A percentile compares a stretch with the other conserved stretches of the same genome.
phyloP scores from a whole-genome alignment of 2,797 vertebrate genomes.

The Coilia nasus region DNA sequence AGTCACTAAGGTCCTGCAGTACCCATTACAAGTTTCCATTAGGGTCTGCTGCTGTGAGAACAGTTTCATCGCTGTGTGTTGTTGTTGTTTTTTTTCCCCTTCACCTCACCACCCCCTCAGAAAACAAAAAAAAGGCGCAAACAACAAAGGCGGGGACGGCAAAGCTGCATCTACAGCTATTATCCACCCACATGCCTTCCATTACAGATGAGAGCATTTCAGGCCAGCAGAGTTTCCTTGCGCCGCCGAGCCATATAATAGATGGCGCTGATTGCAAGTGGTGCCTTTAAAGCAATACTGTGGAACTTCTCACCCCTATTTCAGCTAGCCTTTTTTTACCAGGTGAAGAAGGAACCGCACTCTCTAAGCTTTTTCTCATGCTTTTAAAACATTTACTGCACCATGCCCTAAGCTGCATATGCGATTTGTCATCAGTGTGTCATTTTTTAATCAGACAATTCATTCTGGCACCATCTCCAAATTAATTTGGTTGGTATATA shows the following conservation, averaged over 20 bases:
- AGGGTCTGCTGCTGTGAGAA: slow-evolving; percentile 34
- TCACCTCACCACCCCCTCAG: not conserved
- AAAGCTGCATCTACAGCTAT: slow-evolving; percentile 42
- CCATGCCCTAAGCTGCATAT: too few relatives aligned
- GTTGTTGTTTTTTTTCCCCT: slow-evolving; percentile 28
- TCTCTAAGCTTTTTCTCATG: too few relatives aligned
- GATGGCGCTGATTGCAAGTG: slow-evolving; percentile 27
- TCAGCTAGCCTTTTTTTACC: too few relatives aligned
- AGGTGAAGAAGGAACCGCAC: too few relatives aligned
- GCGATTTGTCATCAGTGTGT: too few relatives aligned
- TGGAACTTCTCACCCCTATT: too few relatives aligned
- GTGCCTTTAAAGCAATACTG: too few relatives aligned
- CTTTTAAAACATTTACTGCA: too few relatives aligned
- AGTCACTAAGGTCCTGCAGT: slow-evolving; percentile 22
- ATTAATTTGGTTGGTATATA: too few relatives aligned
- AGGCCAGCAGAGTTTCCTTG: not conserved
- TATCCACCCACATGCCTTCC: slow-evolving; percentile 54
- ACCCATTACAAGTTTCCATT: slow-evolving; percentile 11
- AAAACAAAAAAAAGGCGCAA: slow-evolving; percentile 10
- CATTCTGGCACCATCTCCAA: too few relatives aligned
- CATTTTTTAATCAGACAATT: too few relatives aligned
- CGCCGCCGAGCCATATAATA: slow-evolving; percentile 22
- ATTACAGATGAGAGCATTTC: slow-evolving; percentile 47
- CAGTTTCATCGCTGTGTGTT: slow-evolving; percentile 11
- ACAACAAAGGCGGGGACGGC: slow-evolving; percentile 34